phyloP scores from a whole-genome alignment of 2,888 invertebrate genomes.

The Phrixothrix hirtus region DNA sequence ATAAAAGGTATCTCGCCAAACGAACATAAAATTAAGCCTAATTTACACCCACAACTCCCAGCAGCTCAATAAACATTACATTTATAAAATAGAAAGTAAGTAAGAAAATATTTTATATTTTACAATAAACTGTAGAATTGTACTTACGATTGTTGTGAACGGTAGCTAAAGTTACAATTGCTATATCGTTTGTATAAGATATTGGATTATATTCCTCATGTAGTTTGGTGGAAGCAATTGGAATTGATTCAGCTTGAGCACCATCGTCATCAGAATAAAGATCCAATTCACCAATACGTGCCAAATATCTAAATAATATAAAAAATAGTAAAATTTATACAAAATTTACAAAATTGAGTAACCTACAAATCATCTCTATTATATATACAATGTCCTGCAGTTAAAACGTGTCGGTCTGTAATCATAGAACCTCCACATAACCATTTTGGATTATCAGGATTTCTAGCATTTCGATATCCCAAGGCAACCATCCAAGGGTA shows the following conservation, averaged over 20 bases:
- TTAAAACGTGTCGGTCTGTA: constrained; percentile 70
- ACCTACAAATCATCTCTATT: constrained; percentile 65
- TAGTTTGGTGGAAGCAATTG: constrained; percentile 62
- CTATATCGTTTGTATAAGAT: constrained; percentile 74
- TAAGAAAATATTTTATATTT: too few species aligned
- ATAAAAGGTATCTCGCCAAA: too few species aligned
- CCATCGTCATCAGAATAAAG: constrained; percentile 66
- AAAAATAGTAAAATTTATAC: neutral
- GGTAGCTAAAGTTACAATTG: constrained; percentile 66
- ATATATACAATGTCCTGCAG: constrained; percentile 77
- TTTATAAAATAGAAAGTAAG: too few species aligned
- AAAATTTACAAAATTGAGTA: constrained; percentile 5
- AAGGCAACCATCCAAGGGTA: constrained; percentile 82
- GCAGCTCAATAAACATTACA: too few species aligned
- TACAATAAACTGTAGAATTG: neutral
- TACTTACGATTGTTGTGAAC: constrained; percentile 55
- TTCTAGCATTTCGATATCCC: constrained; percentile 63
- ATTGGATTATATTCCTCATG: constrained; percentile 68
- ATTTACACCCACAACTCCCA: too few species aligned
- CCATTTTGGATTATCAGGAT: constrained; percentile 55
- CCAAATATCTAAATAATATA: constrained; percentile 61
- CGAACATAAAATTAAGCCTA: too few species aligned
- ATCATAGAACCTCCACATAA: constrained; percentile 72
- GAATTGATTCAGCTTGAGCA: constrained; percentile 65
- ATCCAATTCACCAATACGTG: constrained; percentile 79